Evolutionary conservation across 92 coral and sea anemone genomes (phyloP).

Genomic region (Actinostola sp.): DNA sequence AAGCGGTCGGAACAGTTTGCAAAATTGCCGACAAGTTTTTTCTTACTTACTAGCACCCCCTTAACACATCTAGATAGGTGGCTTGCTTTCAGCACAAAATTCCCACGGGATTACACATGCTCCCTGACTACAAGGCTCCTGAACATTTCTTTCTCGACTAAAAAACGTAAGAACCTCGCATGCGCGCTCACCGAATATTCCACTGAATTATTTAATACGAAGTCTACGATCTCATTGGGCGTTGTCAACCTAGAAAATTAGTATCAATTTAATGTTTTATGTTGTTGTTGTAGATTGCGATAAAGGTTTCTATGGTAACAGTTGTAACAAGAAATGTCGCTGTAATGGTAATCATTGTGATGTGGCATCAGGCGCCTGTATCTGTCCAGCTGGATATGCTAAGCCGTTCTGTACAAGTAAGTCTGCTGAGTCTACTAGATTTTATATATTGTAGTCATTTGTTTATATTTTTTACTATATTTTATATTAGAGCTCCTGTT

Average conservation of each 20-base stretch:
- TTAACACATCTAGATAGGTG: constrained; percentile 33
- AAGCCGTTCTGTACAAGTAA: constrained; percentile 59
- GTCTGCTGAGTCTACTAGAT: not conserved
- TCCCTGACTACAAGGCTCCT: too few relatives aligned
- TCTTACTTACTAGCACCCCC: constrained; percentile 39
- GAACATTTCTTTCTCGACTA: too few relatives aligned
- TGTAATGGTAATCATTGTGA: constrained; percentile 79
- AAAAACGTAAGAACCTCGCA: too few relatives aligned
- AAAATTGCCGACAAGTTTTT: constrained; percentile 59
- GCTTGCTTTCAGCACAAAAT: constrained; percentile 42
- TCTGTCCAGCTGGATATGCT: constrained; percentile 75
- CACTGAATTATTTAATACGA: too few relatives aligned
- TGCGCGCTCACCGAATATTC: too few relatives aligned
- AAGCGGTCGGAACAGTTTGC: constrained; percentile 37
- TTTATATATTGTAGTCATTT: not conserved
- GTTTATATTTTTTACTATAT: too few relatives aligned
- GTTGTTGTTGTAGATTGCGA: constrained; percentile 40
- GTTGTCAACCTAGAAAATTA: too few relatives aligned
- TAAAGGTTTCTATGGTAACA: constrained; percentile 58
- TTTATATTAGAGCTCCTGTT: too few relatives aligned
- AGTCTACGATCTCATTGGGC: too few relatives aligned
- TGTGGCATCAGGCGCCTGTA: constrained; percentile 67
- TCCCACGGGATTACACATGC: too few relatives aligned
- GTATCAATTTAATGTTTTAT: not conserved
- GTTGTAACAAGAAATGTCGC: constrained; percentile 52